phyloP scores from a whole-genome alignment of 2,888 invertebrate species.

The Hydraecia micacea region DNA sequence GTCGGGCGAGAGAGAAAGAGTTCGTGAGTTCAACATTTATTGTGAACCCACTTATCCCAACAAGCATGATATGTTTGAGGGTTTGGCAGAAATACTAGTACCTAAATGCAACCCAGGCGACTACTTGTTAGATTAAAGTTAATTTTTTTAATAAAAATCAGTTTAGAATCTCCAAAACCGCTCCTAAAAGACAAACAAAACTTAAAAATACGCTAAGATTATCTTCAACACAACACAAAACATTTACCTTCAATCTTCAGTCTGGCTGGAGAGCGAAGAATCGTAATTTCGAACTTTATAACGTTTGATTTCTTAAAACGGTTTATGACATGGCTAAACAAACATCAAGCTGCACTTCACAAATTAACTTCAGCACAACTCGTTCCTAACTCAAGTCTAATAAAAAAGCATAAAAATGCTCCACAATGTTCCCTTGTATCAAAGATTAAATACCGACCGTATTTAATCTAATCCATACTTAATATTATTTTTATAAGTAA shows the following conservation, averaged over 20 bases:
- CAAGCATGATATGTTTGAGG: neutral
- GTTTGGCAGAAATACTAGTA: no score
- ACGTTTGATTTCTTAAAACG: neutral
- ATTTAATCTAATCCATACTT: no score
- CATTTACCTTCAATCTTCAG: neutral
- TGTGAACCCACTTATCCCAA: neutral
- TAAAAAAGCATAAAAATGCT: constrained; percentile 15
- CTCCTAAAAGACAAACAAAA: neutral
- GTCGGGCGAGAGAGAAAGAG: neutral
- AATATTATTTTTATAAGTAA: no score
- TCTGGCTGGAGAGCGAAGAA: neutral
- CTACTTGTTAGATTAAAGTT: neutral
- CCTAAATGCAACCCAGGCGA: neutral
- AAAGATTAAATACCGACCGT: no score
- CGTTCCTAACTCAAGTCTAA: neutral
- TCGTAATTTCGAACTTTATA: neutral
- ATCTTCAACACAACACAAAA: neutral
- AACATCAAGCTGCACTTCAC: neutral
- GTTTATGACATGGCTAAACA: neutral
- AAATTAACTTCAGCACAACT: neutral
- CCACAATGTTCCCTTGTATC: constrained; percentile 14
- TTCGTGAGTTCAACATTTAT: neutral
- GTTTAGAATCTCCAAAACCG: neutral
- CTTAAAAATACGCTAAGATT: neutral
- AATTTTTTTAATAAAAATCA: neutral